A percentile compares a stretch with the other conserved stretches of the same genome.
Evolutionary conservation across 2,113 vertebrate genomes (phyloP).

Genomic region (Scomber colias): DNA sequence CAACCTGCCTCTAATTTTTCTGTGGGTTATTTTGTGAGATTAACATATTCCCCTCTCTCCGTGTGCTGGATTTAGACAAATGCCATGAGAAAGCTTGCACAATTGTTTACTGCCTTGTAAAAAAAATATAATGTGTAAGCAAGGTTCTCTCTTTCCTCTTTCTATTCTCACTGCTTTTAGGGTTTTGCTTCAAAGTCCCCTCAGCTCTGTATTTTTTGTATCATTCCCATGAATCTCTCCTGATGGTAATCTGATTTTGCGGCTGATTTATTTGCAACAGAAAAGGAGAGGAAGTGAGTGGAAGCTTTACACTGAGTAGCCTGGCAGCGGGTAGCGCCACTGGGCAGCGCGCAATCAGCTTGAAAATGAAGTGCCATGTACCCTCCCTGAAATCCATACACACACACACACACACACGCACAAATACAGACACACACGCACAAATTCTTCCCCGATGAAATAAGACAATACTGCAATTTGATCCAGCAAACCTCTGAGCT

Average conservation of each 20-base stretch:
- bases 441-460: slow-evolving; percentile 65
- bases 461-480: slow-evolving; percentile 74
- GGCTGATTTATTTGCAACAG: slow-evolving; percentile 60
- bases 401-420: slow-evolving; percentile 34
- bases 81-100: slow-evolving; percentile 26
- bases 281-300: slow-evolving; percentile 51
- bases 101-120: slow-evolving; percentile 47
- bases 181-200: slow-evolving; percentile 60
- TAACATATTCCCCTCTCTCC: slow-evolving; percentile 43
- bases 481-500: slow-evolving; percentile 68
- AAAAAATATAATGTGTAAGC: slow-evolving; percentile 44
- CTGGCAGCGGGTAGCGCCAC: slow-evolving; percentile 51
- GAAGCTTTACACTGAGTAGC: slow-evolving; percentile 60
- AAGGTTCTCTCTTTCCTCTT: slow-evolving; percentile 35
- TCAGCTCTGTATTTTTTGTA: slow-evolving; percentile 50
- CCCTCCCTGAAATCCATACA: slow-evolving; percentile 41
- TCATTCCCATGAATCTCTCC: slow-evolving; percentile 70
- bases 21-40: slow-evolving; percentile 41
- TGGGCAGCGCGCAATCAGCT: slow-evolving; percentile 64
- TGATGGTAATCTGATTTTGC: slow-evolving; percentile 74
- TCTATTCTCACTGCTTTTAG: slow-evolving; percentile 51
- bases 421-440: slow-evolving; percentile 35
- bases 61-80: slow-evolving; percentile 54
- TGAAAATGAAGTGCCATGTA: slow-evolving; percentile 73
- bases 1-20: slow-evolving; percentile 16